phyloP scores from a whole-genome alignment of 2,113 vertebrate genomes.

The Lophochroa leadbeateri region DNA sequence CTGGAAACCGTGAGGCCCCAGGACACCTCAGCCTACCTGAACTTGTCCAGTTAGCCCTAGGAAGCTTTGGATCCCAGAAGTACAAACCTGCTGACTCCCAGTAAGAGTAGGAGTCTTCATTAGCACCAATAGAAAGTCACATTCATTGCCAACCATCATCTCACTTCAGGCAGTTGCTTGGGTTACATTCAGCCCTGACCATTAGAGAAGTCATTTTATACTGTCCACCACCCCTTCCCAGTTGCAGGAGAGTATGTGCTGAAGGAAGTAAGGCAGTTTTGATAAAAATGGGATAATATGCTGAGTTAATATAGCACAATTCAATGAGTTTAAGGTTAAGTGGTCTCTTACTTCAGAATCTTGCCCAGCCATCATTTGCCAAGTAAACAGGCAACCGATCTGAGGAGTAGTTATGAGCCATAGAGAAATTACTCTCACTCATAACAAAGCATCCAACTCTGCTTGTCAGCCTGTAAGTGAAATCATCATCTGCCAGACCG shows the following conservation, averaged over 20 bases:
- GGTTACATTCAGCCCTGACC: neutral
- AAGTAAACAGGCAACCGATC: neutral
- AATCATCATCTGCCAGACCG: neutral
- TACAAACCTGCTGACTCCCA: neutral
- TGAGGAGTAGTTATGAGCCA: neutral
- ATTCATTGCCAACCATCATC: neutral
- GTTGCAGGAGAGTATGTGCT: neutral
- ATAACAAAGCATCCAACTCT: neutral
- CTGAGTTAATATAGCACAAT: neutral
- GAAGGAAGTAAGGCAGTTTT: neutral
- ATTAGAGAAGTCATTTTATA: neutral
- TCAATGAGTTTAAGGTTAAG: neutral
- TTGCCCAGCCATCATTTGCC: neutral
- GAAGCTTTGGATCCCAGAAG: neutral
- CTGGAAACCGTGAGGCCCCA: neutral
- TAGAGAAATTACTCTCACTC: neutral
- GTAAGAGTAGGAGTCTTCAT: neutral
- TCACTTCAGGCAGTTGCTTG: neutral
- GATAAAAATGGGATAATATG: neutral
- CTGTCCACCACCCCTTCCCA: neutral
- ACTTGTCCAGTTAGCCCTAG: neutral
- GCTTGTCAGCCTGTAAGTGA: neutral
- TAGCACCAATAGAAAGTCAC: neutral
- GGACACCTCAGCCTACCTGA: neutral
- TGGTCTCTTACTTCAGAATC: neutral